Base-by-base conservation (phyloP, 2,888 invertebrate genomes). In the Orthosia incerta region DNA sequence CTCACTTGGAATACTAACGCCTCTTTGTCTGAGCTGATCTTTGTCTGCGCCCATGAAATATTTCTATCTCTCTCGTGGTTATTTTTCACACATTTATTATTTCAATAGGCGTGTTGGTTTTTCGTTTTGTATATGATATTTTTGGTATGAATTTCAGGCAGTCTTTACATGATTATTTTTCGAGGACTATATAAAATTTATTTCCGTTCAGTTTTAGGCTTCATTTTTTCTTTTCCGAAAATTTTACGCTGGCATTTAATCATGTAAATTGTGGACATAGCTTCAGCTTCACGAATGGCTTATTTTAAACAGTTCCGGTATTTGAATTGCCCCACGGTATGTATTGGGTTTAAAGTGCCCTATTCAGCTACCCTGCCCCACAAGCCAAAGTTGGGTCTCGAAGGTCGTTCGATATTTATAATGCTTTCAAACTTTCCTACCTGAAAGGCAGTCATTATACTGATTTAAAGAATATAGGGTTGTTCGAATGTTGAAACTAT, bases 391-490 rank as follows among this genome's bases (percentile, higher is more conserved):
- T 77, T 64, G 66, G 64, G 63, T 50, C 66, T 60, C 71, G 50
- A 70, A 74, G 70, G 74, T 57, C 74, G 65, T 4, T 76, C 55
- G 71, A 67, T 74, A 55, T 78, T 71, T 78, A 71, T 59, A 73
- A 74, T 63, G 73, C 84, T 74, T 77, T 76, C 45, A 39, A 71
- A 78, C 72, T 75, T 68, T 61, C 63, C 70, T 72, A 72, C 64
- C 71, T 71, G 71, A 62, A 82, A 75, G 76, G 71, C 73, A 65
- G 64, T 67, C 53, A 67, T 75, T 82, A 61, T 11, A 56, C 50
- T 12, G 39, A 62, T 51, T 62, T 46, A 26, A 79, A 67, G 50
- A 61, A 61, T 62, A 12, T 51, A 39, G 26, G 39, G n/a, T 60
- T 51, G 11, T 20, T 20, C 3, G 39, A 71, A 59, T 69, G 5